Evolutionary conservation across 2,113 vertebrate genomes (phyloP), one percentile per base, ranked within the genome.

Genomic region (Riparia riparia): DNA sequence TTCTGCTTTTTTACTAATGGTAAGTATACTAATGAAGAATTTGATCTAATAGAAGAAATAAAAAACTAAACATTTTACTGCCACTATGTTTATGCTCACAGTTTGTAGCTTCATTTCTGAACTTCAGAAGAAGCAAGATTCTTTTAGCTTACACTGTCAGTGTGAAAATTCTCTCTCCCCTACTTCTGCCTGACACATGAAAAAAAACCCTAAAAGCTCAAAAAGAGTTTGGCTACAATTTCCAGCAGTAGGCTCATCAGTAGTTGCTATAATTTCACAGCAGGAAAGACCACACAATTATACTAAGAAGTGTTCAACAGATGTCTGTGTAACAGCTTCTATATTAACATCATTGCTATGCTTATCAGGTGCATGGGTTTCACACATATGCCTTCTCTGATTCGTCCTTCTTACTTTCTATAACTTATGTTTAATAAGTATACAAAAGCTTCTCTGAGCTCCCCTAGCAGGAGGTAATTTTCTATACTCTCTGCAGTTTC

Each of bases 381-480:
- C 91, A 58, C 53, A 50, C 57, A 79, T 89, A 93, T 56, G 26
- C 63, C 20, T 95, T 93, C 80, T 91, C 58, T 29, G 28, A 63
- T 57, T 94, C 2, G 4, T 91, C 82, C 74, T 86, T 96, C 85
- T 94, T 97, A 63, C 65, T 79, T 96, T 91, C 66, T 78, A 60
- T 76, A 96, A 79, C 31, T 89, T 80, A 85, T 2, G 2, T 90
- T 85, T 68, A 92, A 86, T 89, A 92, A 95, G 88, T 78, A 95
- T 53, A 45, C 47, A 84, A 92, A 91, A 50, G 17, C 71, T 95
- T 85, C 71, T 96, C 41, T 17, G 87, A 96, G 92, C 66, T 89
- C 92, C 96, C 73, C 49, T 86, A 86, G 74, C 49, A 91, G 84
- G 80, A 97, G 82, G 80, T 72, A 74, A 97, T 97, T 96, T 96